Conservation (phyloP, 2,888 invertebrate species). For the Euproctis similis region DNA sequence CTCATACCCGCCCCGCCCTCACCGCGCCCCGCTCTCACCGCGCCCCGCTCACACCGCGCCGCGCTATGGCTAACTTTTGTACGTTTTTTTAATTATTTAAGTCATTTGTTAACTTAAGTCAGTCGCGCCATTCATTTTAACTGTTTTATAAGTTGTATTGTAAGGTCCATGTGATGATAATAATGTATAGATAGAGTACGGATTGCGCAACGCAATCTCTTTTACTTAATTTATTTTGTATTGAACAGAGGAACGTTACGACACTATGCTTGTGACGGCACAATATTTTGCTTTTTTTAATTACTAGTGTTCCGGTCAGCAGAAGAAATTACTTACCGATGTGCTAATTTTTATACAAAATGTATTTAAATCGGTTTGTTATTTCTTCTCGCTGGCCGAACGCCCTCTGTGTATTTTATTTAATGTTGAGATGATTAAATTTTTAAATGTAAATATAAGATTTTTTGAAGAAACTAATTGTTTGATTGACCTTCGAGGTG, state of each 20-base stretch:
- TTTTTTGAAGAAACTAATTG: slow-evolving; percentile 44
- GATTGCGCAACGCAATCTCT: slow-evolving; percentile 34
- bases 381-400: slow-evolving; percentile 10
- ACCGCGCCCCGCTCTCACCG: slow-evolving; percentile 32
- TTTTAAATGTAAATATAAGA: slow-evolving; percentile 40
- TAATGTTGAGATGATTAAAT: slow-evolving; percentile 31
- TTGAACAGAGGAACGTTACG: slow-evolving; percentile 25
- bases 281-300: slow-evolving; percentile 26
- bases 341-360: background rate
- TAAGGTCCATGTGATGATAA: slow-evolving; percentile 39
- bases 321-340: slow-evolving; percentile 5
- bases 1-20: slow-evolving; percentile 5
- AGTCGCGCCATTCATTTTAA: slow-evolving; percentile 67
- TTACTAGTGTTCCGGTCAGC: slow-evolving; percentile 14
- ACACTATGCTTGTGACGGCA: slow-evolving; percentile 20
- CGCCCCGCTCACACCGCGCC: slow-evolving; percentile 17
- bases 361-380: slow-evolving; percentile 7
- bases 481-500: slow-evolving; percentile 46
- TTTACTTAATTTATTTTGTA: slow-evolving; percentile 24
- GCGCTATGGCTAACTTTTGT: slow-evolving; percentile 39
- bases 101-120: slow-evolving; percentile 55
- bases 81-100: slow-evolving; percentile 36
- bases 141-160: slow-evolving; percentile 37
- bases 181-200: slow-evolving; percentile 22
- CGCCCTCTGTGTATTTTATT: slow-evolving; percentile 25